Conservation (phyloP, 2,797 vertebrate species). For the Urophycis tenuis region DNA sequence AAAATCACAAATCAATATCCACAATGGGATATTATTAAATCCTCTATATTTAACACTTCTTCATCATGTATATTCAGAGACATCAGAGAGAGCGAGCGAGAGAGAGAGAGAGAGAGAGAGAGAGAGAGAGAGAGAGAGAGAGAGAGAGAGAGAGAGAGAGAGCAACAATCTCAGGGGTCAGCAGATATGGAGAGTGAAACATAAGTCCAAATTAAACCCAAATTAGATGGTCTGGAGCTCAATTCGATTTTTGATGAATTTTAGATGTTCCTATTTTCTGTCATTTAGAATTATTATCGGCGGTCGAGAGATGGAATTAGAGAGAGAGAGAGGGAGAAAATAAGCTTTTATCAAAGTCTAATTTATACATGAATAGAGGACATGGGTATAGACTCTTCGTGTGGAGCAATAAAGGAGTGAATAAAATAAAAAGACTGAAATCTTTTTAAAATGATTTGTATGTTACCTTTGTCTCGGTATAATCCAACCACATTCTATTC, state of each 20-base stretch:
- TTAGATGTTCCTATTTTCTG: not conserved
- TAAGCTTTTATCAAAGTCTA: not conserved
- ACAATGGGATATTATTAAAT: not conserved
- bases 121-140: not conserved
- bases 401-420: not conserved
- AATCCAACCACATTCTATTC: not conserved
- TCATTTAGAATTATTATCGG: not conserved
- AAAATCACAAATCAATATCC: not conserved
- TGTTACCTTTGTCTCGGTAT: not conserved
- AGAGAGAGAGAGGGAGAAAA: not conserved
- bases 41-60: not conserved
- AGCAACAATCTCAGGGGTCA: conserved; percentile 35
- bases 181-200: conserved; percentile 6
- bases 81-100: not conserved
- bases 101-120: not conserved
- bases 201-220: not conserved
- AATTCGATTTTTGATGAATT: not conserved
- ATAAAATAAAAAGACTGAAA: not conserved
- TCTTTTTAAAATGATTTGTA: not conserved
- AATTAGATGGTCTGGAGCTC: not conserved
- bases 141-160: not conserved
- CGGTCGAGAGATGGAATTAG: not conserved
- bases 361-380: not conserved
- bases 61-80: not conserved
- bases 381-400: not conserved